Evolutionary conservation across 2,888 invertebrate species (phyloP).

Genomic region (Clusia tigrina): DNA sequence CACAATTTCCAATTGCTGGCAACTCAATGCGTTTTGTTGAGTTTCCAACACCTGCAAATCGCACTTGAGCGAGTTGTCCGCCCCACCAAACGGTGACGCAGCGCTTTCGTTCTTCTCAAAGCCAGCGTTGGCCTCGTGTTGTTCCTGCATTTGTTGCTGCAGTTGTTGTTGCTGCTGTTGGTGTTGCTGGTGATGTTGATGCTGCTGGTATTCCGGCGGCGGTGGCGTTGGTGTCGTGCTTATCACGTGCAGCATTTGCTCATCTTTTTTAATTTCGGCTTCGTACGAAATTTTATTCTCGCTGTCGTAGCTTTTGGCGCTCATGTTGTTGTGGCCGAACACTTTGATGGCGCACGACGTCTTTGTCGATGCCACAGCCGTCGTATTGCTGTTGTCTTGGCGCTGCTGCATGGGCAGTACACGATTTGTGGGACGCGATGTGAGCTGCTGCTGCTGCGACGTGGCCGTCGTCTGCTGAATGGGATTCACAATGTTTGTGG

Average conservation of each 20-base stretch:
- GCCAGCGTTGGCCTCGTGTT: constrained; percentile 1
- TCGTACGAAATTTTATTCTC: constrained; percentile 36
- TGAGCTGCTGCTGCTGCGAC: constrained; percentile 38
- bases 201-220: constrained; percentile 22
- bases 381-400: constrained; percentile 60
- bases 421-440: constrained; percentile 77
- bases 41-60: constrained; percentile 46
- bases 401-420: constrained; percentile 80
- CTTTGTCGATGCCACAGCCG: constrained; percentile 19
- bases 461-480: constrained; percentile 65
- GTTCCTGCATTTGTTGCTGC: constrained; percentile 29
- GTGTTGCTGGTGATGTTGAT: constrained; percentile 29
- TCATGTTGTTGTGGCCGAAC: not conserved
- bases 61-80: constrained; percentile 24
- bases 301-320: not conserved
- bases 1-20: constrained; percentile 30
- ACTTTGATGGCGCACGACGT: not conserved
- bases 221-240: constrained; percentile 18
- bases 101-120: not conserved
- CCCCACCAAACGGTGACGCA: not conserved
- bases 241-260: constrained; percentile 11
- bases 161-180: constrained; percentile 24
- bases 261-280: constrained; percentile 26
- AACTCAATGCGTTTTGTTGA: constrained; percentile 29
- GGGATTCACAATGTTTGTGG: constrained; percentile 77